Conservation (phyloP, 2,113 vertebrate species). For the Poecilia latipinna region DNA sequence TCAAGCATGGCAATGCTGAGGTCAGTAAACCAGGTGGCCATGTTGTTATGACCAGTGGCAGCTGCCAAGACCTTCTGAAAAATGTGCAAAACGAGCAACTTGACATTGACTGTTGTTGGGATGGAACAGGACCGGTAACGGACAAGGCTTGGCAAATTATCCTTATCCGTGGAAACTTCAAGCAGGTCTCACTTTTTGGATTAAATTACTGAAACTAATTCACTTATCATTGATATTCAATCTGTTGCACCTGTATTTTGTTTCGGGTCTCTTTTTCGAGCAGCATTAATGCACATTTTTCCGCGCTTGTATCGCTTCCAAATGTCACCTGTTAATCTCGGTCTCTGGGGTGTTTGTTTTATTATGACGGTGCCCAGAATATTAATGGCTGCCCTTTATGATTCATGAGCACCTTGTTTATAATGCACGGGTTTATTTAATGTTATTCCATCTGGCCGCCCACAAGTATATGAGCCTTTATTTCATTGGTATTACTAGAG, state of each 20-base stretch:
- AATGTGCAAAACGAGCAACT: too few species aligned
- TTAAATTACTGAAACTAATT: neutral
- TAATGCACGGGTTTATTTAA: constrained; percentile 17
- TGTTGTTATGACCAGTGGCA: too few species aligned
- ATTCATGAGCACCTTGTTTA: constrained; percentile 35
- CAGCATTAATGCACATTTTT: constrained; percentile 9
- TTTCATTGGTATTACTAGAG: neutral
- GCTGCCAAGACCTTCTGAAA: too few species aligned
- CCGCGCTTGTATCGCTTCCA: neutral
- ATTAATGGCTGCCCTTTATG: constrained; percentile 35
- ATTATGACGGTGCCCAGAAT: constrained; percentile 19
- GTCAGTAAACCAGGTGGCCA: too few species aligned
- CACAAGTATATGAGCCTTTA: constrained; percentile 5
- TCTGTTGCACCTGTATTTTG: neutral
- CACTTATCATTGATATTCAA: neutral
- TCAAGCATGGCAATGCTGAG: too few species aligned
- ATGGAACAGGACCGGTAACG: too few species aligned
- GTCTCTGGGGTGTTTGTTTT: constrained; percentile 27
- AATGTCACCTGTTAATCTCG: constrained; percentile 26
- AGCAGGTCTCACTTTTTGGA: neutral
- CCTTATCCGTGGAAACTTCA: too few species aligned
- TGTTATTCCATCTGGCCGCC: constrained; percentile 9
- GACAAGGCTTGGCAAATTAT: too few species aligned
- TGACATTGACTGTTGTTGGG: too few species aligned
- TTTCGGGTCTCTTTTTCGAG: neutral